A percentile compares a stretch with the other conserved stretches of the same genome.
phyloP scores from a whole-genome alignment of 2,888 invertebrate genomes.

The Cephus nigrinus region DNA sequence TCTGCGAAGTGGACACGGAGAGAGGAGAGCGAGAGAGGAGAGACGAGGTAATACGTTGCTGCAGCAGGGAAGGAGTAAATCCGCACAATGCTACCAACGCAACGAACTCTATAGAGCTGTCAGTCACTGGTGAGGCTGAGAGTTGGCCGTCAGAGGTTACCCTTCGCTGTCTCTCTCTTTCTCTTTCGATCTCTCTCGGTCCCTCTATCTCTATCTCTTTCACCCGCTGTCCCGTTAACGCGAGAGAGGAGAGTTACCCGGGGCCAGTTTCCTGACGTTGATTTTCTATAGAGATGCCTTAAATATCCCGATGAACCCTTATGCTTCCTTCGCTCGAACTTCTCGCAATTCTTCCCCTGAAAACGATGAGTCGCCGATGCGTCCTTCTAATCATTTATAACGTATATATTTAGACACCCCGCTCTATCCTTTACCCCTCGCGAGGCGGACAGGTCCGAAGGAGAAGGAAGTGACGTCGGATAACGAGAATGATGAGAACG shows the following conservation, averaged over 20 bases:
- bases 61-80: slow-evolving; percentile 36
- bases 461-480: background rate
- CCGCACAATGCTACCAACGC: slow-evolving; percentile 60
- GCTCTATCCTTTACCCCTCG: background rate
- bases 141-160: slow-evolving; percentile 43
- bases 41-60: background rate
- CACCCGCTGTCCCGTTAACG: slow-evolving; percentile 13
- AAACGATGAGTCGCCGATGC: background rate
- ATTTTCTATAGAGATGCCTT: slow-evolving; percentile 49
- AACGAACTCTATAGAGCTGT: slow-evolving; percentile 62
- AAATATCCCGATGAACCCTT: slow-evolving; percentile 31
- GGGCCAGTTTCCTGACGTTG: slow-evolving; percentile 41
- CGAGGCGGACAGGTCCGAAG: background rate
- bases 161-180: slow-evolving; percentile 27
- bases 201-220: slow-evolving; percentile 8
- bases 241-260: background rate
- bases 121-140: slow-evolving; percentile 50
- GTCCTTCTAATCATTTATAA: background rate
- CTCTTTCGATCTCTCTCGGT: background rate
- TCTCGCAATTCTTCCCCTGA: background rate
- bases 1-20: background rate
- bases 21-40: background rate
- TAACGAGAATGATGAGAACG: background rate
- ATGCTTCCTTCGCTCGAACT: background rate
- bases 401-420: background rate